phyloP scores from a whole-genome alignment of 2,113 vertebrate genomes.

The Salvelinus alpinus region DNA sequence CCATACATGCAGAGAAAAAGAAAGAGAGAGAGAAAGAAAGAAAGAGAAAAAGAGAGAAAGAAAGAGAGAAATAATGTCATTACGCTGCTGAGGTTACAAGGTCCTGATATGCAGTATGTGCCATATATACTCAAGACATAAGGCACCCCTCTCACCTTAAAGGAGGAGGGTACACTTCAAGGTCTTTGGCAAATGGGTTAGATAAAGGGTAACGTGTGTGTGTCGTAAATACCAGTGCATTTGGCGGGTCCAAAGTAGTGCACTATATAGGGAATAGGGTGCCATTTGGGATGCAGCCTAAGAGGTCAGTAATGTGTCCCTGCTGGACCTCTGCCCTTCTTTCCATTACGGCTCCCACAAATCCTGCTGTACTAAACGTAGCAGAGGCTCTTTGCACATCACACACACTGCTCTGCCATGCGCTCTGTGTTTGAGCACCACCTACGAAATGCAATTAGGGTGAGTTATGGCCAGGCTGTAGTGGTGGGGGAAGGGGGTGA shows the following conservation, averaged over 20 bases:
- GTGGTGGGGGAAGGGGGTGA: constrained; percentile 19
- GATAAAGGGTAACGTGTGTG: constrained; percentile 29
- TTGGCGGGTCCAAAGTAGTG: constrained; percentile 2
- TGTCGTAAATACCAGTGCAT: neutral
- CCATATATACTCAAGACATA: neutral
- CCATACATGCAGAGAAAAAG: constrained; percentile 1
- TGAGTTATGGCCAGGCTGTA: constrained; percentile 63
- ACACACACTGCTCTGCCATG: constrained; percentile 39
- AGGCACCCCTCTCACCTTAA: neutral
- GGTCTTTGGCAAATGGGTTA: constrained; percentile 25
- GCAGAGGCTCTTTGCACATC: neutral
- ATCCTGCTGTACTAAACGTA: neutral
- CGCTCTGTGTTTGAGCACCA: constrained; percentile 46
- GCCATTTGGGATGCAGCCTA: constrained; percentile 4
- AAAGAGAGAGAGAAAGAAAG: too few relatives aligned
- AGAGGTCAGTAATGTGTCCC: constrained; percentile 40
- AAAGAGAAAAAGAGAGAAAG: neutral
- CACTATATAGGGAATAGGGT: too few relatives aligned
- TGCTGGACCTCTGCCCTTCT: constrained; percentile 39
- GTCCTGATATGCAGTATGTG: constrained; percentile 9
- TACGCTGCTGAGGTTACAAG: neutral
- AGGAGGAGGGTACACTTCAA: constrained; percentile 24
- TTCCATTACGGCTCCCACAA: constrained; percentile 35
- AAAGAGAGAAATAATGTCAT: constrained; percentile 7
- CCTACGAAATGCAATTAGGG: constrained; percentile 64